Conservation (phyloP, 2,113 vertebrate genomes). For the Oreochromis spilurus region DNA sequence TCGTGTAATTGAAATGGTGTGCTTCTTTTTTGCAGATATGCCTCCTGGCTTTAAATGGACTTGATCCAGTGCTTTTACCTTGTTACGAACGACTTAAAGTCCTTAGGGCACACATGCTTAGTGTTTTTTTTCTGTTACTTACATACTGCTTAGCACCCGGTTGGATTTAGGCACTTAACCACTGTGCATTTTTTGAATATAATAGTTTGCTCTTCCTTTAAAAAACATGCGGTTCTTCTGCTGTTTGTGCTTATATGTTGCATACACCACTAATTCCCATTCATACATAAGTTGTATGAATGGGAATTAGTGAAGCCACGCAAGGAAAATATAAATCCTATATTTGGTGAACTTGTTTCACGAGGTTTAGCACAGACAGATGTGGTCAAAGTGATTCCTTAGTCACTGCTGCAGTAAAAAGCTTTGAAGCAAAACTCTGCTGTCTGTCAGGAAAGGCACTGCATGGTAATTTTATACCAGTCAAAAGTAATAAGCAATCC, state of each 20-base stretch:
- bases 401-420: neutral
- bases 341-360: neutral
- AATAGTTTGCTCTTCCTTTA: neutral
- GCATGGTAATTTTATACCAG: neutral
- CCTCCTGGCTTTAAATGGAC: neutral
- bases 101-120: neutral
- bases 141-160: neutral
- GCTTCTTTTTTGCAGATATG: neutral
- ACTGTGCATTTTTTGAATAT: neutral
- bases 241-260: neutral
- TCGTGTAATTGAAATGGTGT: neutral
- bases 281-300: neutral
- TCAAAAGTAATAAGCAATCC: neutral
- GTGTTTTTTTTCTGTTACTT: accelerated
- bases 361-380: neutral
- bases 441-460: neutral
- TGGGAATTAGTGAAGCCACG: neutral
- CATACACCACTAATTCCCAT: neutral
- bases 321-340: neutral
- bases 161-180: neutral
- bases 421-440: neutral
- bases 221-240: neutral
- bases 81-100: neutral
- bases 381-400: neutral
- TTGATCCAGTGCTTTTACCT: neutral